These are phyloP conservation scores for Hippolais icterina DNA, from an alignment of 2,113 vertebrate species.

Conservation along the genomic window DNA sequence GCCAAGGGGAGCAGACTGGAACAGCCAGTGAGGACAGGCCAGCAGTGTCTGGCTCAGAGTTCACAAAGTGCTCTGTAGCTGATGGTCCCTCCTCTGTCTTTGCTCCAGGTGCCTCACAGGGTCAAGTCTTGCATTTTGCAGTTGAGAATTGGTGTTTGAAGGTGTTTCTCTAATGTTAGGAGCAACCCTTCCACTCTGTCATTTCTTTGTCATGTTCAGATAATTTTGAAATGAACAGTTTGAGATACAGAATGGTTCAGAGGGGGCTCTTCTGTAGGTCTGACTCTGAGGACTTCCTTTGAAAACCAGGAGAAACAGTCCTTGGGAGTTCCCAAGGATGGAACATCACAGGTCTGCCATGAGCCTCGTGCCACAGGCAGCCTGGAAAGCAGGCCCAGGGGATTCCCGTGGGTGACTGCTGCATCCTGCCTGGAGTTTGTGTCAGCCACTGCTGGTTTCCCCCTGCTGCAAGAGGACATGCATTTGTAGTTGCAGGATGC, in stretches of 20 bases:
- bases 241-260: not conserved
- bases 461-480: not conserved
- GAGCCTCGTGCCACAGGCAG: not conserved
- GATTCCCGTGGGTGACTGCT: not conserved
- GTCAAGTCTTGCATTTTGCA: not conserved
- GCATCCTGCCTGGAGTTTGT: not conserved
- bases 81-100: not conserved
- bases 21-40: not conserved
- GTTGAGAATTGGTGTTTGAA: not conserved
- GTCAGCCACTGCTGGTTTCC: not conserved
- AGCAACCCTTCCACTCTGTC: not conserved
- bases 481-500: not conserved
- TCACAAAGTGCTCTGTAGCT: not conserved
- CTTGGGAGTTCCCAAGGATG: not conserved
- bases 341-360: fast-evolving
- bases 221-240: not conserved
- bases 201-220: not conserved
- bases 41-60: not conserved
- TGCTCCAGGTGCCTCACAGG: not conserved
- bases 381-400: not conserved
- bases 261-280: not conserved
- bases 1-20: not conserved
- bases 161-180: not conserved
- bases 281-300: not conserved
- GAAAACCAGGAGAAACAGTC: not conserved